Percentiles rank a stretch among this genome's conserved stretches.
Conservation (phyloP, 2,888 invertebrate genomes). For the Dynastes hyllus region DNA sequence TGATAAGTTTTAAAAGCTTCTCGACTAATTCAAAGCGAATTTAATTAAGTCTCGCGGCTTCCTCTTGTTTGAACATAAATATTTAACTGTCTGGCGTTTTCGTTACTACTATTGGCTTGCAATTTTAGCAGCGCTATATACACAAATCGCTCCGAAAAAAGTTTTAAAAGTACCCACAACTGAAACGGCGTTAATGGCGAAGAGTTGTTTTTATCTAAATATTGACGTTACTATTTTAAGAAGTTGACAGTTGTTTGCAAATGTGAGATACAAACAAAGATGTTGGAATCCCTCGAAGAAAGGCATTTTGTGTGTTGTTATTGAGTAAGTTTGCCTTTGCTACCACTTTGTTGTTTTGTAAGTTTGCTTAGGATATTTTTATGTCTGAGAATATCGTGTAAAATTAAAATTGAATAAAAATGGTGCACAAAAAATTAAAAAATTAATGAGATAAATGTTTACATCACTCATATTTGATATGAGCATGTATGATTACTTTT, state of each 20-base stretch:
- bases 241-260: constrained; percentile 22
- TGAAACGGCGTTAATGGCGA: constrained; percentile 23
- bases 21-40: constrained; percentile 8
- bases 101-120: constrained; percentile 21
- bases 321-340: constrained; percentile 5
- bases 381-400: too few relatives aligned
- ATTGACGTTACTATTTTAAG: constrained; percentile 30
- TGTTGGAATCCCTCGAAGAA: neutral
- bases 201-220: constrained; percentile 30
- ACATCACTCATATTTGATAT: too few relatives aligned
- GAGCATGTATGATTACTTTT: too few relatives aligned
- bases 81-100: constrained; percentile 17
- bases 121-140: constrained; percentile 5
- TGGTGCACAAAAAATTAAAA: too few relatives aligned
- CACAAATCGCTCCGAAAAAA: neutral
- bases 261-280: constrained; percentile 30
- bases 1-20: neutral
- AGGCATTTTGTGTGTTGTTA: constrained; percentile 7
- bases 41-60: constrained; percentile 15
- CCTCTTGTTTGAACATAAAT: constrained; percentile 27
- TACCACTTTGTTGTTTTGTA: too few relatives aligned
- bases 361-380: too few relatives aligned
- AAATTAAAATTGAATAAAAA: too few relatives aligned
- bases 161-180: constrained; percentile 8
- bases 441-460: too few relatives aligned